A percentile compares a stretch with the other conserved stretches of the same genome.
Conservation (phyloP, 2,113 vertebrate genomes). For the Planiliza haematocheilus region DNA sequence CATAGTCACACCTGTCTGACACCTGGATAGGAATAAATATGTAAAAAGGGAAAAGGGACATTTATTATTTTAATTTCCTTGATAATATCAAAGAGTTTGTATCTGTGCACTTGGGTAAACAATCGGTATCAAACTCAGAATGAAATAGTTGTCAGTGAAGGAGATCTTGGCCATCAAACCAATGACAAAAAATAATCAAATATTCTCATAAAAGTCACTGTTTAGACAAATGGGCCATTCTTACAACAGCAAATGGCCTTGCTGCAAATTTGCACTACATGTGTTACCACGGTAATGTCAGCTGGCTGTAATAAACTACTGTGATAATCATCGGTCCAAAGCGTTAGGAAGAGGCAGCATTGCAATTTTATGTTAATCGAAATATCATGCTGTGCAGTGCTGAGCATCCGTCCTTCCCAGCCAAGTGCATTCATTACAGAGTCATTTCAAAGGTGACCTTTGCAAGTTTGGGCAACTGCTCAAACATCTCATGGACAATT, state of each 20-base stretch:
- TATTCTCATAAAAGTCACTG: constrained; percentile 65
- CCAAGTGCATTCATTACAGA: constrained; percentile 62
- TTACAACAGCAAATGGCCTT: constrained; percentile 67
- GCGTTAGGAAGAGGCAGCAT: constrained; percentile 67
- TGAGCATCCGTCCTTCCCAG: constrained; percentile 71
- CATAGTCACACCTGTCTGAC: constrained; percentile 93
- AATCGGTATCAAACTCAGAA: constrained; percentile 46
- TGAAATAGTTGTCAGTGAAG: constrained; percentile 36
- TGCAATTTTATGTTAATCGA: constrained; percentile 80
- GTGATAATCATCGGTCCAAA: constrained; percentile 68
- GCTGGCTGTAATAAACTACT: constrained; percentile 71
- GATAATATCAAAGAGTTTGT: constrained; percentile 23
- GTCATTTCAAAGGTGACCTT: constrained; percentile 76
- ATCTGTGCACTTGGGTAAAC: constrained; percentile 39
- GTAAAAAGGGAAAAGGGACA: not conserved
- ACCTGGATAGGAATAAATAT: constrained; percentile 82
- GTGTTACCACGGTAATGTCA: constrained; percentile 71
- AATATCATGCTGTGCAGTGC: constrained; percentile 64
- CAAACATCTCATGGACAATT: constrained; percentile 47
- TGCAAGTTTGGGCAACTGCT: constrained; percentile 56
- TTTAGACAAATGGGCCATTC: constrained; percentile 66
- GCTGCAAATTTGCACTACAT: constrained; percentile 57
- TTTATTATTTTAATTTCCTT: constrained; percentile 33
- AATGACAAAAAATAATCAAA: constrained; percentile 65
- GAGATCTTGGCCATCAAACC: constrained; percentile 47